These are phyloP conservation scores for Ariopsis seemanni DNA, from an alignment of 2,113 vertebrate species.

Conservation along the genomic window DNA sequence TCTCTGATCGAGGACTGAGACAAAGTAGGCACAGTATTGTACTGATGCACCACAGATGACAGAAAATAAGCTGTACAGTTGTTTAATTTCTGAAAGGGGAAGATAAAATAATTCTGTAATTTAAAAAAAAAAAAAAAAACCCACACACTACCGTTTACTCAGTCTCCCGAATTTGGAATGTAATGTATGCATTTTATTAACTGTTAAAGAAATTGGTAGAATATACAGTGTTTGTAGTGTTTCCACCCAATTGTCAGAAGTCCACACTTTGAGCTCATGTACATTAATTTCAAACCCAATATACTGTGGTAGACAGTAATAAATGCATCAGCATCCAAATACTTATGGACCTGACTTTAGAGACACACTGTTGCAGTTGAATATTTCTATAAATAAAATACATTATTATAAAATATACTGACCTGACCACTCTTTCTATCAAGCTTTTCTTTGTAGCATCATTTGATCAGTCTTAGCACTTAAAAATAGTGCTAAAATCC, in stretches of 20 bases:
- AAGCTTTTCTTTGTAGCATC: no score
- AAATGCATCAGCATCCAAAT: no score
- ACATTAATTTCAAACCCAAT: neutral
- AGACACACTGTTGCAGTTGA: no score
- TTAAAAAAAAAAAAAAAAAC: neutral
- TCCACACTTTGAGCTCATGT: neutral
- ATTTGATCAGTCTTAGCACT: no score
- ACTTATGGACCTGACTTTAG: no score
- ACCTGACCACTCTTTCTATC: no score
- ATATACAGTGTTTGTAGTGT: neutral
- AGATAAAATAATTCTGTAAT: neutral
- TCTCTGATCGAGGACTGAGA: neutral
- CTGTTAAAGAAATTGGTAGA: no score
- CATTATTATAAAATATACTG: no score
- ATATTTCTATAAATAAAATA: no score
- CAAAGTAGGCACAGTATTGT: neutral
- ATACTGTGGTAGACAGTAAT: neutral
- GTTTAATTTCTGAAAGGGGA: neutral
- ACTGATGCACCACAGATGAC: neutral
- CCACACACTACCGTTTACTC: no score
- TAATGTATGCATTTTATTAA: neutral
- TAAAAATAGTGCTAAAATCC: no score
- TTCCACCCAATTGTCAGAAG: neutral
- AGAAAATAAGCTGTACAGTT: neutral
- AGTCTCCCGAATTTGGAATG: neutral